Evolutionary conservation across 37 sponge, comb jelly and placozoan genomes (phyloP).

Genomic region (Aplysina aerophoba): DNA sequence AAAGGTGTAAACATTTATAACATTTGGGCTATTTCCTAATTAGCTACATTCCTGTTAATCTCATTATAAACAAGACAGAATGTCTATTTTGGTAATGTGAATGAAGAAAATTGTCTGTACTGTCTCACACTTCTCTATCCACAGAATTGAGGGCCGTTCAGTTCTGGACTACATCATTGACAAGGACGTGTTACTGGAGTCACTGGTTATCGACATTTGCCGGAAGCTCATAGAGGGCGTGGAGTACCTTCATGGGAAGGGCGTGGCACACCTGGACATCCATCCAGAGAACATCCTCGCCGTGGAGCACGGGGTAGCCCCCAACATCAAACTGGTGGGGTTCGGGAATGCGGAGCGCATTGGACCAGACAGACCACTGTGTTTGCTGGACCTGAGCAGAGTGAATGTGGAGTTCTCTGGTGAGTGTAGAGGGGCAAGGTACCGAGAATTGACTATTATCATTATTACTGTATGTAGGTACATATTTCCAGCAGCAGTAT

Average conservation of each 20-base stretch:
- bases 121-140: background rate
- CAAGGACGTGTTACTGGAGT: constrained; percentile 38
- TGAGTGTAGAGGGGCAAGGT: background rate
- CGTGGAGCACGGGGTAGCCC: background rate
- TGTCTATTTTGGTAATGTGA: too few relatives aligned
- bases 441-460: too few relatives aligned
- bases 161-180: constrained; percentile 47
- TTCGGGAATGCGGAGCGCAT: constrained; percentile 46
- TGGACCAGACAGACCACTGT: background rate
- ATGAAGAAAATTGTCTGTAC: too few relatives aligned
- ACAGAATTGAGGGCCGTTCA: constrained; percentile 49
- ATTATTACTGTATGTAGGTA: too few relatives aligned
- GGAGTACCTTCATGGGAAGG: constrained; percentile 52
- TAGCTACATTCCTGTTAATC: too few relatives aligned
- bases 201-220: background rate
- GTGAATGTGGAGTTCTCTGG: constrained; percentile 30
- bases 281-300: constrained; percentile 63
- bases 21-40: too few relatives aligned
- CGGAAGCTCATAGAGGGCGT: constrained; percentile 41
- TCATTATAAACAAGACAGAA: too few relatives aligned
- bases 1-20: too few relatives aligned
- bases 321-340: constrained; percentile 53
- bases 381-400: background rate
- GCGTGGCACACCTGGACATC: constrained; percentile 64
- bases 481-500: too few relatives aligned